These are phyloP conservation scores for Cyphomyrus discorhynchus DNA, from an alignment of 2,113 vertebrate species.

Conservation along the genomic window DNA sequence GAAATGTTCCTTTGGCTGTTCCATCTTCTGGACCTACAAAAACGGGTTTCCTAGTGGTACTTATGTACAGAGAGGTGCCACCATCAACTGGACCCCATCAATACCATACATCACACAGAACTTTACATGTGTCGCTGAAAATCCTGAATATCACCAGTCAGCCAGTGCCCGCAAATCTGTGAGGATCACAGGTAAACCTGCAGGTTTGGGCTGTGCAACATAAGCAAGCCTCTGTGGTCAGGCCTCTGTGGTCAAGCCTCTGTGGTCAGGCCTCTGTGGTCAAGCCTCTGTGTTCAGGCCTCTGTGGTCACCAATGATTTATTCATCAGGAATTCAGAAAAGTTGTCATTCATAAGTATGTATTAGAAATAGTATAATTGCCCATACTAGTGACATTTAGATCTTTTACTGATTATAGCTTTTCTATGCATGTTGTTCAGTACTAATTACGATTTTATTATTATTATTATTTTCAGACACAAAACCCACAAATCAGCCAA, in stretches of 20 bases:
- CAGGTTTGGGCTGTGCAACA: not conserved
- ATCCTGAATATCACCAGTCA: not conserved
- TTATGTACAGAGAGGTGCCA: not conserved
- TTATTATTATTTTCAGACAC: not conserved
- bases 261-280: not conserved
- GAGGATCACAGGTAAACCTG: not conserved
- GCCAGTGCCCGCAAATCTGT: not conserved
- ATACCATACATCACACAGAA: not conserved
- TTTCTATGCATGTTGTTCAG: not conserved
- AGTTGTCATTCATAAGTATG: not conserved
- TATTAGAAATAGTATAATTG: not conserved
- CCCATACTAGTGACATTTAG: not conserved
- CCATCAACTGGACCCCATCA: not conserved
- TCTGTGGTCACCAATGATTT: not conserved
- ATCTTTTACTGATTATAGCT: not conserved
- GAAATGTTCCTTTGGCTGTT: not conserved
- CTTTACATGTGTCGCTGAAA: not conserved
- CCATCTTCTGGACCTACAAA: not conserved
- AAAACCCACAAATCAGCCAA: not conserved
- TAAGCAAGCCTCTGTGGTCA: not conserved
- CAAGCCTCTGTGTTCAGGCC: not conserved
- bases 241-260: not conserved
- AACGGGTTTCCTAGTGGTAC: not conserved
- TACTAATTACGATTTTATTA: not conserved
- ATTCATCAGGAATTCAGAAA: not conserved